Base-by-base conservation (phyloP, 1,140 invertebrate genomes). In the Bombus confusus region DNA sequence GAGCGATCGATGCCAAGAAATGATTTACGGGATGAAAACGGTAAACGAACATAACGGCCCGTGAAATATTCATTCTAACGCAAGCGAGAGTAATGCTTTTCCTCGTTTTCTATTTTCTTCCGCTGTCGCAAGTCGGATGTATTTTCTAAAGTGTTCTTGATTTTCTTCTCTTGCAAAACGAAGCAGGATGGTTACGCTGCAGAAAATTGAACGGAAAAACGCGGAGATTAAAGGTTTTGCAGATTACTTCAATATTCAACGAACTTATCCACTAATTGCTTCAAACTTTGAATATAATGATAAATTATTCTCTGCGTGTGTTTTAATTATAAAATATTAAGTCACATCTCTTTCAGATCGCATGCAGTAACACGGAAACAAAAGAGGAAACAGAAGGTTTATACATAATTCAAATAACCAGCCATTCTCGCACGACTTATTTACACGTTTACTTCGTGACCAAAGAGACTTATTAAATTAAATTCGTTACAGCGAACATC, bases 21-120 rank as follows among this genome's bases (percentile, higher is more conserved):
- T 76, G 59, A 76, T 83, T 83, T 47, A 83, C 41, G 31, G 10
- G 41, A 76, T 18, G 31, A 52, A 25, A 83, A 83, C 62, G 31
- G 34, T 68, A 68, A 77, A 52, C 73, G 73, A 68, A 52, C 80
- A 68, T 76, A 68, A 52, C 73, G 28, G 41, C 3, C 18, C 62
- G 73, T 69, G 64, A 83, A 75, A 83, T 77, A 68, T 69, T 77
- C 73, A 69, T 77, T 77, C 41, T 39, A 28, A 22, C 43, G 22
- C 28, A 34, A 22, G 9, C 13, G 13, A 22, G 31, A 43, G 28
- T 80, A 62, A 66, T 25, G 15, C 4, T 18, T 57, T 69, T 13
- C 12, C n/a, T 2, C 25, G 52, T 34, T 69, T 80, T 43, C 37
- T 34, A 10, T 34, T 80, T 31, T 15, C 12, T 1, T 4, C 15